These are phyloP conservation scores for Nephrocerus scutellatus DNA, from an alignment of 2,888 invertebrate species.

Conservation along the genomic window DNA sequence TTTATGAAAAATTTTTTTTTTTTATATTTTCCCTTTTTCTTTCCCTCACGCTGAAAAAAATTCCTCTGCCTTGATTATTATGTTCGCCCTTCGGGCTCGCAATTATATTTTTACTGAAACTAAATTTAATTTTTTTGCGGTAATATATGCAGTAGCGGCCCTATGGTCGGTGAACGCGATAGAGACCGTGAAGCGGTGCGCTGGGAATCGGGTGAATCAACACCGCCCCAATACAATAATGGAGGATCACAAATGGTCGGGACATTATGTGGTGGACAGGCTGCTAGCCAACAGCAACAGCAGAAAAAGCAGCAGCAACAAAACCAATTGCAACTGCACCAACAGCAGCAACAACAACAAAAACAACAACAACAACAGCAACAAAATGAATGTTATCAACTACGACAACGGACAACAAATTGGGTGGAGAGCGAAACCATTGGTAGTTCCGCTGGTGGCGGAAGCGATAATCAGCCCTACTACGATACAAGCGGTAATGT, in stretches of 20 bases:
- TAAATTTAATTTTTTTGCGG: not conserved
- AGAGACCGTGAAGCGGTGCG: constrained; percentile 51
- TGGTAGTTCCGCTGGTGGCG: constrained; percentile 35
- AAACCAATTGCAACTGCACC: constrained; percentile 21
- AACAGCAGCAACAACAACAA: constrained; percentile 26
- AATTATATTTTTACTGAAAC: too few species aligned
- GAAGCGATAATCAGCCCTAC: constrained; percentile 43
- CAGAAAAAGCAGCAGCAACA: constrained; percentile 33
- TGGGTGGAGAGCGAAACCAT: constrained; percentile 40
- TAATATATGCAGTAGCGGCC: constrained; percentile 43
- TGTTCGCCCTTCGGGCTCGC: too few species aligned
- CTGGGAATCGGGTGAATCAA: constrained; percentile 50
- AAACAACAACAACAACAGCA: constrained; percentile 28
- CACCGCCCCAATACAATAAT: constrained; percentile 51
- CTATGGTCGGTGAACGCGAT: constrained; percentile 51
- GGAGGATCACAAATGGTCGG: constrained; percentile 49
- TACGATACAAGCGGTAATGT: constrained; percentile 45
- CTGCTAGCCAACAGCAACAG: constrained; percentile 45
- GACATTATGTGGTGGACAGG: constrained; percentile 47
- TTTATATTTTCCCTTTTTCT: not conserved
- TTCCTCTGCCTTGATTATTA: not conserved
- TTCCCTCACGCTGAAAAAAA: too few species aligned
- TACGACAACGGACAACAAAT: constrained; percentile 33
- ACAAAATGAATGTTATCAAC: constrained; percentile 29
- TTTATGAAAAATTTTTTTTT: too few species aligned